These are phyloP conservation scores for Avahi laniger DNA, from an alignment of 2,797 vertebrate species.

Conservation along the genomic window DNA sequence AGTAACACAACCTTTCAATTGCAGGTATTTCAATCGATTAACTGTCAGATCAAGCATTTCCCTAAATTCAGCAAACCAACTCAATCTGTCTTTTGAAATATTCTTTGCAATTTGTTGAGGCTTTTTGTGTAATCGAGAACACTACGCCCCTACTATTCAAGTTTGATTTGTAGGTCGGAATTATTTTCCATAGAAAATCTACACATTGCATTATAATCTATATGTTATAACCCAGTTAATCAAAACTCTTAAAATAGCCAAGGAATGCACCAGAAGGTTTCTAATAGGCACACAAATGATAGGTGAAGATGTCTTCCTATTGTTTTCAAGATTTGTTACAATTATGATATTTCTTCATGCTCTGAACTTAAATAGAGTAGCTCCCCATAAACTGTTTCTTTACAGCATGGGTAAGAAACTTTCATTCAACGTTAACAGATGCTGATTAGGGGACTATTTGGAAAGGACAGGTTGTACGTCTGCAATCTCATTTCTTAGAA, in stretches of 20 bases:
- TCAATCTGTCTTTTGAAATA: slow-evolving; percentile 81
- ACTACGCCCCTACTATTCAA: slow-evolving; percentile 67
- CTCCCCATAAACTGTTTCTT: slow-evolving; percentile 6
- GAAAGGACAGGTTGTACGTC: slow-evolving; percentile 1
- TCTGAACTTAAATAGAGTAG: neutral
- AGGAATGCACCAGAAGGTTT: neutral
- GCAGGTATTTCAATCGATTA: slow-evolving; percentile 84
- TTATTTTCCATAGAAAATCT: slow-evolving; percentile 52
- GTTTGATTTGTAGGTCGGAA: slow-evolving; percentile 52
- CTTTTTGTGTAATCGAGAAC: slow-evolving; percentile 74
- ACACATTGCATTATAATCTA: neutral
- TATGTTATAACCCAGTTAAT: slow-evolving; percentile 43
- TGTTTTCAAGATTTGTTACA: neutral
- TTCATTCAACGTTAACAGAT: slow-evolving; percentile 10
- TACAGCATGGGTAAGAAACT: neutral
- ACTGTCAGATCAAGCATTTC: slow-evolving; percentile 82
- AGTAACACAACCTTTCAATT: slow-evolving; percentile 81
- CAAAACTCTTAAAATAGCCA: slow-evolving; percentile 44
- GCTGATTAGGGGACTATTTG: neutral
- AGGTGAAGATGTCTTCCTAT: slow-evolving; percentile 1
- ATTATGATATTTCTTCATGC: neutral
- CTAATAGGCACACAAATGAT: slow-evolving; percentile 2
- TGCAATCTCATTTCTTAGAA: slow-evolving; percentile 18
- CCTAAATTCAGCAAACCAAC: slow-evolving; percentile 83
- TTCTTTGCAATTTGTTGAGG: slow-evolving; percentile 79